Percentiles rank a stretch among this genome's conserved stretches.
phyloP scores from a whole-genome alignment of 2,888 invertebrate genomes.

The Crematogaster levior region DNA sequence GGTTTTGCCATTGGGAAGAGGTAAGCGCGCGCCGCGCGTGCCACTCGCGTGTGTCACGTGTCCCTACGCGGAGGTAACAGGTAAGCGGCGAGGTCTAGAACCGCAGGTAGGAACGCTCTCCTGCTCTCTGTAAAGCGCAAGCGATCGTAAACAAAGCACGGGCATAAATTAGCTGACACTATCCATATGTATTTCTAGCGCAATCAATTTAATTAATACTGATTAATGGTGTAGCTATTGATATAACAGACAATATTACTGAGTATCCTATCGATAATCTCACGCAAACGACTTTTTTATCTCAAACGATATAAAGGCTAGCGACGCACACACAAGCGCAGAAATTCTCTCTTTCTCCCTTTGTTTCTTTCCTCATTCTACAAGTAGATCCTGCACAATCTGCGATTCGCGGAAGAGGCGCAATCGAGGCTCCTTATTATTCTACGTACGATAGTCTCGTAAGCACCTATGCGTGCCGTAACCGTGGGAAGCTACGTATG shows the following conservation, averaged over 20 bases:
- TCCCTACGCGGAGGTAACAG: conserved; percentile 74
- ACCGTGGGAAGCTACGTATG: conserved; percentile 79
- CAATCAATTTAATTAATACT: conserved; percentile 43
- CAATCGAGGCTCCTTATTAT: conserved; percentile 68
- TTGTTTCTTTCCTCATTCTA: neutral
- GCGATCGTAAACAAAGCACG: conserved; percentile 33
- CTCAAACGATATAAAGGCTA: neutral
- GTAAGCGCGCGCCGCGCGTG: conserved; percentile 83
- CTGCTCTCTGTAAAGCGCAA: conserved; percentile 35
- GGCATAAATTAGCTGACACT: conserved; percentile 28
- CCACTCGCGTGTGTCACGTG: conserved; percentile 85
- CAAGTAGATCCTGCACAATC: neutral
- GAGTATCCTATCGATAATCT: neutral
- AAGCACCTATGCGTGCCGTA: conserved; percentile 49
- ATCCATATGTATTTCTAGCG: neutral
- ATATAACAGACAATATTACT: no score
- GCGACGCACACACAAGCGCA: neutral
- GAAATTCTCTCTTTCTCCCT: neutral
- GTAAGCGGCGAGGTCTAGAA: conserved; percentile 65
- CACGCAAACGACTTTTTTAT: neutral
- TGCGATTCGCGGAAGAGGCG: conserved; percentile 59
- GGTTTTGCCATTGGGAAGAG: conserved; percentile 80
- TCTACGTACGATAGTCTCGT: conserved; percentile 59
- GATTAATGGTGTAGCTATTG: conserved; percentile 29
- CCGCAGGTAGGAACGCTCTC: conserved; percentile 66